phyloP scores from a whole-genome alignment of 1,140 invertebrate genomes.

The Magallana angulata region DNA sequence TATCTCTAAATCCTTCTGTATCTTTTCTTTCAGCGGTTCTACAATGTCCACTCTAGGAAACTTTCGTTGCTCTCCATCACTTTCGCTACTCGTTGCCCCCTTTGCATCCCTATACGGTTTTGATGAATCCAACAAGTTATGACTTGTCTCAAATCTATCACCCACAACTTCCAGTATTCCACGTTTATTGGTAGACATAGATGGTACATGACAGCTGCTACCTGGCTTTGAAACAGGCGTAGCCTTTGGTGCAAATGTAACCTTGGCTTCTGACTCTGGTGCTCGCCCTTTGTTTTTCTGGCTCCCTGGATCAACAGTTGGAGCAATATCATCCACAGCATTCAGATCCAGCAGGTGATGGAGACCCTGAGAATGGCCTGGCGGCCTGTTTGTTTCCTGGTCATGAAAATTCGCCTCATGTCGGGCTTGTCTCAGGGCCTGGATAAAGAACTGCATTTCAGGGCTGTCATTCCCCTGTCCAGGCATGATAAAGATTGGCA shows the following conservation, averaged over 20 bases:
- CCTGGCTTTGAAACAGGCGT: not conserved
- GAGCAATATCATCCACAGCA: conserved; percentile 50
- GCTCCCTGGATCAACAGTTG: conserved; percentile 18
- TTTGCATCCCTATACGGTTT: conserved; percentile 24
- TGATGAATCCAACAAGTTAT: conserved; percentile 40
- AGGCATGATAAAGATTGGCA: conserved; percentile 63
- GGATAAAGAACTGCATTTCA: conserved; percentile 64
- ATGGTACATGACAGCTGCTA: not conserved
- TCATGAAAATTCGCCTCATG: conserved; percentile 66
- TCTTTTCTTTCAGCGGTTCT: conserved; percentile 53
- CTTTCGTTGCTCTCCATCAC: conserved; percentile 44
- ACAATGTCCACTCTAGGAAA: conserved; percentile 56
- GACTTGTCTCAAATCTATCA: conserved; percentile 40
- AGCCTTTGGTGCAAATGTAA: conserved; percentile 7
- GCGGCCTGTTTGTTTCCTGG: conserved; percentile 50
- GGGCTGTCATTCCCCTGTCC: conserved; percentile 56
- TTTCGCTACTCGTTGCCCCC: conserved; percentile 10
- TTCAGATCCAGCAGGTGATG: conserved; percentile 50
- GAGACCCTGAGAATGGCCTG: conserved; percentile 39
- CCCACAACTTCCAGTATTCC: conserved; percentile 50
- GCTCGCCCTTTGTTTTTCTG: not conserved
- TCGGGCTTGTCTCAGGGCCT: conserved; percentile 66
- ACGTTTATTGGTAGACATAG: conserved; percentile 29
- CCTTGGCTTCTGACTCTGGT: conserved; percentile 13
- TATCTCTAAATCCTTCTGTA: conserved; percentile 35